These are phyloP conservation scores for Drosophila falleni DNA, from an alignment of 2,888 invertebrate genomes.

Conservation along the genomic window DNA sequence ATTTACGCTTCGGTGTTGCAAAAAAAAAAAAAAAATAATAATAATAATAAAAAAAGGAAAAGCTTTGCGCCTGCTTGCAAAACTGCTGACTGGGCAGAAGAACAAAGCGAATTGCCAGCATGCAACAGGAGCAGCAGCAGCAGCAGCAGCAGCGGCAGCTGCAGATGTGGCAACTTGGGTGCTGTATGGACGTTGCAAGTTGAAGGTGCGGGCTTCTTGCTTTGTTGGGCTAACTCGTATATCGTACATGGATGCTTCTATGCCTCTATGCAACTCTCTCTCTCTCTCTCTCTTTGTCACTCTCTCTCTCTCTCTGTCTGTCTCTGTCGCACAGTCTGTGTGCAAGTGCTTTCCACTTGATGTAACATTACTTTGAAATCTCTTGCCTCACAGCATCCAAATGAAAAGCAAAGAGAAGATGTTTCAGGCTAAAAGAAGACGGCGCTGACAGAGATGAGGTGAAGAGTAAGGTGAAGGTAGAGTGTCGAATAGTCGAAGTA, in stretches of 20 bases:
- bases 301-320: conserved; percentile 8
- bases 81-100: conserved; percentile 78
- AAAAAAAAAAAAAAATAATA: neutral
- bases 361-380: conserved; percentile 81
- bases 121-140: conserved; percentile 35
- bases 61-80: conserved; percentile 54
- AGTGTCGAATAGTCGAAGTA: neutral
- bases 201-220: conserved; percentile 20
- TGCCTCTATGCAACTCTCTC: conserved; percentile 30
- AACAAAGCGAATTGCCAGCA: conserved; percentile 70
- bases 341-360: conserved; percentile 80
- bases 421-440: conserved; percentile 53
- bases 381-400: conserved; percentile 66
- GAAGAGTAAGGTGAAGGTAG: conserved; percentile 4
- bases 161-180: conserved; percentile 6
- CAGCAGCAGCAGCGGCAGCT: neutral
- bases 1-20: conserved; percentile 38
- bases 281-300: neutral
- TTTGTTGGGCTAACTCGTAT: conserved; percentile 17
- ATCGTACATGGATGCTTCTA: conserved; percentile 47
- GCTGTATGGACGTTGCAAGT: conserved; percentile 23
- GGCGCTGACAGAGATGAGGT: conserved; percentile 27
- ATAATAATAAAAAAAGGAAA: conserved; percentile 4
- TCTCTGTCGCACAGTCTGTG: conserved; percentile 47
- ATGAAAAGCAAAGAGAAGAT: conserved; percentile 81